Evolutionary conservation across 2,797 vertebrate genomes (phyloP).

Genomic region (Coracias cyanogaster): DNA sequence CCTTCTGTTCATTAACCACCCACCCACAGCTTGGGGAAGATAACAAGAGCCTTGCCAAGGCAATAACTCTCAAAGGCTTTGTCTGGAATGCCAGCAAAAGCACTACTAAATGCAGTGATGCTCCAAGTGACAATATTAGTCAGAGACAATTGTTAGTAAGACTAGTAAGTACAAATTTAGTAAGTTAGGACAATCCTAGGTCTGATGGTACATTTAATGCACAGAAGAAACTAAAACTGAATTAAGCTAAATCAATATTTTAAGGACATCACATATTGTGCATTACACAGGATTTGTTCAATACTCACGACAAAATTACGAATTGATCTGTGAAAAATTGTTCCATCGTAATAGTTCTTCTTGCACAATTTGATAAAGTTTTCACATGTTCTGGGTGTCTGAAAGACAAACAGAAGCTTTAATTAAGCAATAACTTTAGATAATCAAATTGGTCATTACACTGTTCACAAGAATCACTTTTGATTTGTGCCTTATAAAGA

Average conservation of each 20-base stretch:
- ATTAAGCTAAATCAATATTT: neutral
- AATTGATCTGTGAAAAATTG: slow-evolving; percentile 95
- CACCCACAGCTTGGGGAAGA: neutral
- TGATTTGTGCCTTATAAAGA: neutral
- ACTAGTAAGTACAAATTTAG: neutral
- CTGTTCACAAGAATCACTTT: neutral
- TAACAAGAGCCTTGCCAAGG: neutral
- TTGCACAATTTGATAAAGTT: slow-evolving; percentile 95
- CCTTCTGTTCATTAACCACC: slow-evolving; percentile 35
- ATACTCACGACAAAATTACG: slow-evolving; percentile 93
- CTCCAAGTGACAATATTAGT: neutral
- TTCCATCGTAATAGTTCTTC: slow-evolving; percentile 92
- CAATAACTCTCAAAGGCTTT: neutral
- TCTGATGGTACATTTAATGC: neutral
- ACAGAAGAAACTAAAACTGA: neutral
- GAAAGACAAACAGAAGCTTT: neutral
- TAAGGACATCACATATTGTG: neutral
- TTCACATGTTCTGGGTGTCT: slow-evolving; percentile 94
- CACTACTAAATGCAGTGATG: neutral
- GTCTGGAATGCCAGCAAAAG: neutral
- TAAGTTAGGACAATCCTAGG: neutral
- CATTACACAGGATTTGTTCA: neutral
- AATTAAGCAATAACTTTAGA: neutral
- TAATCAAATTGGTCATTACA: neutral
- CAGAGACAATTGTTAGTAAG: neutral